These are phyloP conservation scores for Piaya cayana DNA, from an alignment of 2,113 vertebrate genomes.

Conservation along the genomic window DNA sequence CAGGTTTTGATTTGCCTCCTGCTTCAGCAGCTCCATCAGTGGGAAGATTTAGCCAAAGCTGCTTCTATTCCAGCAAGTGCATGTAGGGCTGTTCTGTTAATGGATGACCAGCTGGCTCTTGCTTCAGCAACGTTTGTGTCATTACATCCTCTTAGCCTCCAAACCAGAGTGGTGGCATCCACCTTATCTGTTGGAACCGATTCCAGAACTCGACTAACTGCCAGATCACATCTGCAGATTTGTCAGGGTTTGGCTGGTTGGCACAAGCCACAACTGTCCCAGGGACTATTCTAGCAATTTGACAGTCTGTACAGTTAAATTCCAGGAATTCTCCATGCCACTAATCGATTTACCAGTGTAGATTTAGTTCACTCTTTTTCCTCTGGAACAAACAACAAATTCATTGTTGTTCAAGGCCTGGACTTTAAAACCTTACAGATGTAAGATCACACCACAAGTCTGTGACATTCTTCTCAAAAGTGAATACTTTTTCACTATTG, in stretches of 20 bases:
- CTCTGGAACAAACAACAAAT: background rate
- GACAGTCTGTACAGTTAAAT: background rate
- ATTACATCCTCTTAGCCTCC: background rate
- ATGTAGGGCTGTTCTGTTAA: background rate
- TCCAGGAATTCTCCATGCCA: background rate
- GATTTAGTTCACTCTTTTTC: background rate
- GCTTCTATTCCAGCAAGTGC: background rate
- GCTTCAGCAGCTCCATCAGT: background rate
- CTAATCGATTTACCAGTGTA: background rate
- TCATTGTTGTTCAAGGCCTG: background rate
- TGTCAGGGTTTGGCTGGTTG: background rate
- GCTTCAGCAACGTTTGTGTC: background rate
- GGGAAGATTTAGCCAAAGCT: background rate
- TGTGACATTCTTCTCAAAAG: background rate
- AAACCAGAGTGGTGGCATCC: background rate
- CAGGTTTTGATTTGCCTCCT: background rate
- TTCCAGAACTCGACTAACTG: background rate
- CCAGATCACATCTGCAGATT: background rate
- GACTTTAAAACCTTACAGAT: background rate
- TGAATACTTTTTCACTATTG: background rate
- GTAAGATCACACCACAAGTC: background rate
- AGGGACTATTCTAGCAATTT: background rate
- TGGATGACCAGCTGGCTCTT: conserved; percentile 1
- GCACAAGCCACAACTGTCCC: background rate
- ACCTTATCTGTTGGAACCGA: background rate